Percentiles rank a stretch among this genome's conserved stretches.
Evolutionary conservation across 23 tunicate species (phyloP).

Genomic region (Oikopleura albicans): DNA sequence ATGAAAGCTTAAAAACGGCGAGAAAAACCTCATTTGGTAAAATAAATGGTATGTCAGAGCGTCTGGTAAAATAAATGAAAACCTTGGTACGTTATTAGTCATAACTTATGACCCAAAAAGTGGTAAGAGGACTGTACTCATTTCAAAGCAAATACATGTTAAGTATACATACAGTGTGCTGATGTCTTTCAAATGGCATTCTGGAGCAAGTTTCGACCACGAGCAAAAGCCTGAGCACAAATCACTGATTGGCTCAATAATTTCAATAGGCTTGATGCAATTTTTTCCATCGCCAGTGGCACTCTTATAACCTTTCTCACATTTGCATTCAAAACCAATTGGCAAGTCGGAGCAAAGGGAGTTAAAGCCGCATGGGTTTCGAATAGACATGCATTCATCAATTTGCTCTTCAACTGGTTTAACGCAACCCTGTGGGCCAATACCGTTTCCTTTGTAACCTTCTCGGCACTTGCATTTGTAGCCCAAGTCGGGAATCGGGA

Average conservation of each 20-base stretch:
- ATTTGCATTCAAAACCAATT: not conserved
- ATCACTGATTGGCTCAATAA: not conserved
- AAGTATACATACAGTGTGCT: too few relatives aligned
- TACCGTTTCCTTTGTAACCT: not conserved
- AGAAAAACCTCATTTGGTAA: too few relatives aligned
- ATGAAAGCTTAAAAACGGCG: too few relatives aligned
- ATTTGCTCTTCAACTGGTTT: not conserved
- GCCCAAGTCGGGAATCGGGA: too few relatives aligned
- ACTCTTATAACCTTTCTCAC: not conserved
- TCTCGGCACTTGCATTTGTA: not conserved
- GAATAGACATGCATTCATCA: not conserved
- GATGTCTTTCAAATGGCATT: not conserved
- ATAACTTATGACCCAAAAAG: too few relatives aligned
- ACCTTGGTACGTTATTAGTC: too few relatives aligned
- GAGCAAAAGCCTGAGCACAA: not conserved
- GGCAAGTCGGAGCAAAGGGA: not conserved
- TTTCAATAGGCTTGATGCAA: not conserved
- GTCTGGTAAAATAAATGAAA: too few relatives aligned
- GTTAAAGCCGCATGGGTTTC: not conserved
- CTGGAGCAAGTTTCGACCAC: not conserved
- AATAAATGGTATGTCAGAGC: too few relatives aligned
- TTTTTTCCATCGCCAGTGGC: not conserved
- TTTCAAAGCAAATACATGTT: too few relatives aligned
- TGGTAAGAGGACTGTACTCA: too few relatives aligned
- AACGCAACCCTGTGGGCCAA: not conserved